phyloP scores from a whole-genome alignment of 2,888 invertebrate genomes.

The Beris morrisii region DNA sequence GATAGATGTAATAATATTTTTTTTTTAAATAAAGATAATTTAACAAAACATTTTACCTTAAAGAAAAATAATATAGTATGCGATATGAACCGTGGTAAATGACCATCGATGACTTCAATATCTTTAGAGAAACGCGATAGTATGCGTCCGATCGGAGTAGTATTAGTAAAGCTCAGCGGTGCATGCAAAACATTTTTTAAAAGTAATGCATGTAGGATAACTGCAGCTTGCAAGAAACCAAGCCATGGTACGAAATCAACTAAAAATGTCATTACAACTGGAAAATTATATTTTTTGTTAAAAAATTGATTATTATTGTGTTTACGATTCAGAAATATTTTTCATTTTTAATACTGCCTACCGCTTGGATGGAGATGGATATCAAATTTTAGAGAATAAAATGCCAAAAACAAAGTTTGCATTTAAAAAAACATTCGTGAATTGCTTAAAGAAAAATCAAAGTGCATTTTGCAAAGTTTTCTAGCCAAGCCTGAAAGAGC shows the following conservation, averaged over 20 bases:
- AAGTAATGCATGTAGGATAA: constrained; percentile 54
- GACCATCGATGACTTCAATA: constrained; percentile 55
- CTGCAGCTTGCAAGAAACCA: constrained; percentile 56
- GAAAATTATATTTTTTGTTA: constrained; percentile 47
- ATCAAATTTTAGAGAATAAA: no score
- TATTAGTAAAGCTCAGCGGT: constrained; percentile 64
- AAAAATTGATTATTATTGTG: no score
- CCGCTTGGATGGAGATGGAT: background rate
- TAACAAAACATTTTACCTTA: constrained; percentile 56
- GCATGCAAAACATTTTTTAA: constrained; percentile 58
- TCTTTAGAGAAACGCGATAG: constrained; percentile 61
- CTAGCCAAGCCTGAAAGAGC: no score
- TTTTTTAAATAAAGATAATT: no score
- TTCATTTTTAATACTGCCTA: no score
- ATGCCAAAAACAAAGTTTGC: no score
- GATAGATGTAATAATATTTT: constrained; percentile 11
- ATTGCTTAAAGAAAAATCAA: no score
- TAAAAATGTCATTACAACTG: constrained; percentile 70
- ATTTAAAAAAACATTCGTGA: no score
- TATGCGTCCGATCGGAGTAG: constrained; percentile 65
- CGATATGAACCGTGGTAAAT: constrained; percentile 55
- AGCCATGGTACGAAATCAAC: constrained; percentile 69
- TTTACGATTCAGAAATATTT: no score
- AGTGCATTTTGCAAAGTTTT: no score
- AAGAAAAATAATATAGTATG: constrained; percentile 62